Evolutionary conservation across 2,797 vertebrate genomes (phyloP).

Genomic region (Sebastes jordani): DNA sequence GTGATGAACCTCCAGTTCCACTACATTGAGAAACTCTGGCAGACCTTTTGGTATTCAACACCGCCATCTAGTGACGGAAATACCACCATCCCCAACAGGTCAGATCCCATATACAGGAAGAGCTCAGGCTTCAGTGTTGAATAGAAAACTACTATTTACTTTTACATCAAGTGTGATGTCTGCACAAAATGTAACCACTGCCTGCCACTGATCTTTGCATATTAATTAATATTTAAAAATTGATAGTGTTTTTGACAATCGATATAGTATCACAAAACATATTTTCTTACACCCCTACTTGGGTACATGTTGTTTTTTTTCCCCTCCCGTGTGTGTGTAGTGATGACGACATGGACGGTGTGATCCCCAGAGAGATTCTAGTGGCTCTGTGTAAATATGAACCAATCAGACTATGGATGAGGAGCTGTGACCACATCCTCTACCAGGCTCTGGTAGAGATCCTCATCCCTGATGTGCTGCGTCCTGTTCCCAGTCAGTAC

Average conservation of each 20-base stretch:
- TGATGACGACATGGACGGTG: constrained; percentile 87
- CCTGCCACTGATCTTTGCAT: too few species aligned
- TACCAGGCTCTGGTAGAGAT: constrained; percentile 98
- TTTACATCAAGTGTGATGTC: not conserved
- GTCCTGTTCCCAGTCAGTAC: constrained; percentile 95
- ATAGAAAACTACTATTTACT: not conserved
- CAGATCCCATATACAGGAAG: not conserved
- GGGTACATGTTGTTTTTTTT: not conserved
- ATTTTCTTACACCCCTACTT: too few species aligned
- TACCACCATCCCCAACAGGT: constrained; percentile 87
- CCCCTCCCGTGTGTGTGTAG: constrained; percentile 63
- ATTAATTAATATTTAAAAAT: too few species aligned
- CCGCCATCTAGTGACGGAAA: constrained; percentile 85
- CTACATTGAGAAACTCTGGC: constrained; percentile 97
- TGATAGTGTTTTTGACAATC: too few species aligned
- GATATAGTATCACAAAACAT: too few species aligned
- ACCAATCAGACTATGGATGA: constrained; percentile 94
- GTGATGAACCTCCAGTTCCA: constrained; percentile 98
- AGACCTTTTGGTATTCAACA: constrained; percentile 96
- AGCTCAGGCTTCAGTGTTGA: not conserved
- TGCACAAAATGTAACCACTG: too few species aligned
- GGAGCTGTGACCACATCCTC: constrained; percentile 95
- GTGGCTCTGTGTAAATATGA: constrained; percentile 92
- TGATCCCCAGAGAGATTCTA: constrained; percentile 91
- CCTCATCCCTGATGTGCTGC: constrained; percentile 95